phyloP scores from a whole-genome alignment of 2,797 vertebrate genomes.

The Galagoides demidoff region DNA sequence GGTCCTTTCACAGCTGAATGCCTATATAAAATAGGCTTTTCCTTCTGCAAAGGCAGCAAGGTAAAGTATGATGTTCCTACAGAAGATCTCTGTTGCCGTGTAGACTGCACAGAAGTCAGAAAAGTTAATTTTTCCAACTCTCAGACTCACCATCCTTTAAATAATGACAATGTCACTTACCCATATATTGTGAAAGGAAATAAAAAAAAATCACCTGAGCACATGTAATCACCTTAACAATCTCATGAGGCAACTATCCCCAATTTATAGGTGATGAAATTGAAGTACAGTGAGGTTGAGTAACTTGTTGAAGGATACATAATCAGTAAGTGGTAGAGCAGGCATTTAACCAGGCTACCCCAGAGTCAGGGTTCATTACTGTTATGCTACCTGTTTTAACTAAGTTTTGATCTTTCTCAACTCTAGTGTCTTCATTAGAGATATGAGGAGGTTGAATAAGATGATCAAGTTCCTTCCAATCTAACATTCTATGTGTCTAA shows the following conservation, averaged over 20 bases:
- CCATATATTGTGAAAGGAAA: background rate
- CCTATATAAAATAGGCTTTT: background rate
- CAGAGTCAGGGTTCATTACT: background rate
- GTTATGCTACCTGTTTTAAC: background rate
- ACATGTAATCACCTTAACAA: background rate
- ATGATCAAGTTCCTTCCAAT: constrained; percentile 39
- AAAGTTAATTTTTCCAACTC: constrained; percentile 18
- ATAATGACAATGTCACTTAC: background rate
- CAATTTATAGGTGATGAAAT: background rate
- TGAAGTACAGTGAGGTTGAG: background rate
- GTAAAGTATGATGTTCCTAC: background rate
- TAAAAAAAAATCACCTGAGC: constrained; percentile 21
- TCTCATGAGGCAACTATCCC: background rate
- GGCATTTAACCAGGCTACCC: background rate
- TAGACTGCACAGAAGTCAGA: background rate
- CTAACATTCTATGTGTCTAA: constrained; percentile 7
- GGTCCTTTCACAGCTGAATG: background rate
- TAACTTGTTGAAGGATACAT: background rate
- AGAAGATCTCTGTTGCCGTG: constrained; percentile 12
- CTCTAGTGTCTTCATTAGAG: background rate
- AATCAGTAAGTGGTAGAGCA: background rate
- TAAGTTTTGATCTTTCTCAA: background rate
- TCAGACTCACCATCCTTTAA: constrained; percentile 30
- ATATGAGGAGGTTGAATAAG: background rate
- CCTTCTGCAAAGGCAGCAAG: constrained; percentile 12